phyloP scores from a whole-genome alignment of 2,113 vertebrate species.

The Mesembrinibis cayennensis region DNA sequence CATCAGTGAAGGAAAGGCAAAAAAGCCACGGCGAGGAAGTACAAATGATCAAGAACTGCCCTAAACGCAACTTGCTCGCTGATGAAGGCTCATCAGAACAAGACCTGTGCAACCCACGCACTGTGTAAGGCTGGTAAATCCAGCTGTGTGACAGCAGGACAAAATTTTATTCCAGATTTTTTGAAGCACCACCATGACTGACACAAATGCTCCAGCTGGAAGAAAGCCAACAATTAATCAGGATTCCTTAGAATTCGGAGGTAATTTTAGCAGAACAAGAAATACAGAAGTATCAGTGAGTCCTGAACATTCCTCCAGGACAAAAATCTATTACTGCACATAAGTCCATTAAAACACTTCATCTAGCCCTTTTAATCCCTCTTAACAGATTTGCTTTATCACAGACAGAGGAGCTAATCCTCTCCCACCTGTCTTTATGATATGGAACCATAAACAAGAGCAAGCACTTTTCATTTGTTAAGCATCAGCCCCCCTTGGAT shows the following conservation, averaged over 20 bases:
- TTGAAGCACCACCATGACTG: neutral
- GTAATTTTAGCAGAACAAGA: constrained; percentile 37
- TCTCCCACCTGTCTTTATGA: constrained; percentile 36
- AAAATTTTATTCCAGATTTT: neutral
- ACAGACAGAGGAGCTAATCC: constrained; percentile 31
- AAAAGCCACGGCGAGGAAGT: neutral
- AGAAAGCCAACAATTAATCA: constrained; percentile 17
- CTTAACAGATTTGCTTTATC: constrained; percentile 45
- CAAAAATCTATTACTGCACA: constrained; percentile 36
- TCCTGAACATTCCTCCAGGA: constrained; percentile 34
- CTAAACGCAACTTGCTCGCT: neutral
- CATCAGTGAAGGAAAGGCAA: neutral
- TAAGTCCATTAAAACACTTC: constrained; percentile 48
- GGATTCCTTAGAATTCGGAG: neutral
- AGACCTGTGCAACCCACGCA: neutral
- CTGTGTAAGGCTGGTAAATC: neutral
- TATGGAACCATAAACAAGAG: neutral
- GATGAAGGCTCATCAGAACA: neutral
- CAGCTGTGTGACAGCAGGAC: neutral
- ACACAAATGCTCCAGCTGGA: constrained; percentile 37
- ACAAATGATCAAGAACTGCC: neutral
- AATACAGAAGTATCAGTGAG: neutral
- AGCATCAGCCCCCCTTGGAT: neutral
- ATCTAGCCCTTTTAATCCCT: constrained; percentile 35
- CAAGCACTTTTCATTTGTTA: neutral